Evolutionary conservation across 1,140 invertebrate genomes (phyloP), one percentile per base, ranked within the genome.

Genomic region (Zeugodacus cucurbitae): DNA sequence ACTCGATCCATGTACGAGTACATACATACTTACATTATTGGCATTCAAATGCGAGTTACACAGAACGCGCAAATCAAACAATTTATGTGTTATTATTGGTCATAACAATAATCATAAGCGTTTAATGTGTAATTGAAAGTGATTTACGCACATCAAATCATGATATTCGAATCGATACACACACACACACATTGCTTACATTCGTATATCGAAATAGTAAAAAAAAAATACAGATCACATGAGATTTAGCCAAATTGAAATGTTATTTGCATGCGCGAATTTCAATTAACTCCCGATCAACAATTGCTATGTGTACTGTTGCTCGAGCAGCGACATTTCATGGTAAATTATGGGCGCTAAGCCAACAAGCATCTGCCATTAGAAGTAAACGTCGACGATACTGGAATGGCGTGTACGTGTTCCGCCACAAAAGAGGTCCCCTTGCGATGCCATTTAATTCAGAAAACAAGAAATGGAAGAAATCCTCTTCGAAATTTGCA

Each of bases 41-140:
- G 26, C n/a, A 48, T 82, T 48, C 41, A 48, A 82, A 82, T 82
- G 37, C 37, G 32, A 41, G 7, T 41, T 41, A 44, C 34, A 74
- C 2, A 14, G 41, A 82, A 48, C 74, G 41, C 26, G 44, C 74
- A 82, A 82, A 82, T 82, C 74, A 82, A 82, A 22, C 74, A 82
- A 82, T 82, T 82, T 82, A 82, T 82, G 8, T 82, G 74, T 11
- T 82, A 20, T 82, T 82, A 82, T 82, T 82, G 74, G 74, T 2
- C 74, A 82, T 82, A 82, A 82, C 74, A 48, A 82, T 82, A 82
- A 82, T 54, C 26, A 82, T 82, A 44, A 82, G 74, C 74, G 74
- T 48, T 82, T 82, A 82, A 82, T 82, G 74, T 82, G 74, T 82
- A 82, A 82, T 82, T 82, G 74, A 82, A 82, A 82, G 34, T 82